Evolutionary conservation across 2,888 invertebrate genomes (phyloP), one percentile per base, ranked within the genome.

Genomic region (Sinohyriopsis cumingii): DNA sequence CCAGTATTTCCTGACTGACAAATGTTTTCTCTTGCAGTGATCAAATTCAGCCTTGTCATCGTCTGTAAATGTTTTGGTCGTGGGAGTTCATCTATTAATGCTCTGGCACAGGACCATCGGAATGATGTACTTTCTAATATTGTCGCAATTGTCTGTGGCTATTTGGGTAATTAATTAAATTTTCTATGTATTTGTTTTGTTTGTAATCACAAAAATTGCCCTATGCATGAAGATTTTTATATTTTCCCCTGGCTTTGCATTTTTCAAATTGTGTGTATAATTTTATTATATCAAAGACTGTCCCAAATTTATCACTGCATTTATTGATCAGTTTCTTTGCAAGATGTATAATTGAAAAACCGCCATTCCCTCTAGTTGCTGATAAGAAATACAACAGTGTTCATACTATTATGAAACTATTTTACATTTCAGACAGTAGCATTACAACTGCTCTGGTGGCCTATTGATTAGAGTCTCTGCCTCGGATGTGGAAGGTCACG

Each of bases 81-180:
- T 33, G 71, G 78, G 7, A 85, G 86, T 69, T 83, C 88, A 5
- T 87, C 87, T 5, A 85, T 90, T 18, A 81, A 82, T 63, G 90
- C 91, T 1, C 80, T 91, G 61, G 88, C 91, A 1, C 88, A 89
- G 79, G 91, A 92, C 74, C 91, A 91, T 75, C 82, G 91, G 24
- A 91, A 91, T 75, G 91, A 91, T 77, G 90, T 91, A 59, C 64
- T 91, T 57, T 91, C 90, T 12, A 91, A 91, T 76, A 77, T 85
- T 22, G 87, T 89, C 7, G 91, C 91, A 19, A 78, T 91, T 5
- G 72, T 87, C 12, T 91, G 91, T 77, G 91, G 91, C 9, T 86
- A 88, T 59, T 76, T 91, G 33, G 84, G 84, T 84, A 70, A 24
- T 65, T 1, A 5, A 12, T 45, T 33, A 9, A 9, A 12, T 15